A percentile compares a stretch with the other conserved stretches of the same genome.
These are phyloP conservation scores for Argya squamiceps DNA, from an alignment of 2,797 vertebrate species.

Conservation along the genomic window DNA sequence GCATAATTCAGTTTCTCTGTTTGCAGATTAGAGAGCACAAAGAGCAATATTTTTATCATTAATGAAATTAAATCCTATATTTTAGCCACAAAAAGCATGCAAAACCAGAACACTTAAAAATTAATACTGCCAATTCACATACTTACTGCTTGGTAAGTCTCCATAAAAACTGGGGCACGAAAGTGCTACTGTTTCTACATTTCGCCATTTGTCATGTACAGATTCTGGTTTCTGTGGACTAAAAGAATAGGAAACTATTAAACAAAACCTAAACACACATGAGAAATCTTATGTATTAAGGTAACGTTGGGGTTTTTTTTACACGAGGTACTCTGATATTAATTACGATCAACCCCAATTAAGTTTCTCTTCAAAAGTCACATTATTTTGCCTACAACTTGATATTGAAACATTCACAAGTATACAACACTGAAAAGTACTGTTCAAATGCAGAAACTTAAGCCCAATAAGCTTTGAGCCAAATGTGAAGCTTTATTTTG, in stretches of 20 bases:
- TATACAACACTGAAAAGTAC: neutral
- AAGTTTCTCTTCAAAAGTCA: neutral
- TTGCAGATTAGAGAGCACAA: neutral
- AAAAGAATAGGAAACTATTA: neutral
- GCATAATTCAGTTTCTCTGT: neutral
- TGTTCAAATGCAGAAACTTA: neutral
- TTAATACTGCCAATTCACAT: neutral
- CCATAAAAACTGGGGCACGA: conserved; percentile 25
- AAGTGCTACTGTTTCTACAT: conserved; percentile 2
- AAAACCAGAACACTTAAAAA: neutral
- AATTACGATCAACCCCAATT: neutral
- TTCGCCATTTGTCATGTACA: conserved; percentile 53
- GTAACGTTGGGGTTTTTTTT: neutral
- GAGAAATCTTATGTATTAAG: neutral
- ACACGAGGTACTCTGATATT: neutral
- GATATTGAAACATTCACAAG: neutral
- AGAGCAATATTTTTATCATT: neutral
- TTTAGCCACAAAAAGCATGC: neutral
- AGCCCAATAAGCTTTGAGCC: neutral
- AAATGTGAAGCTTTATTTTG: neutral
- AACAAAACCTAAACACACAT: neutral
- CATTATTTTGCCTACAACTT: neutral
- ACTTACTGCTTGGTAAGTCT: conserved; percentile 70
- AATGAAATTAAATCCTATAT: neutral
- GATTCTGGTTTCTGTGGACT: conserved; percentile 71